phyloP scores from a whole-genome alignment of 1,140 invertebrate species.

The Ceratoteleas bidentatus region DNA sequence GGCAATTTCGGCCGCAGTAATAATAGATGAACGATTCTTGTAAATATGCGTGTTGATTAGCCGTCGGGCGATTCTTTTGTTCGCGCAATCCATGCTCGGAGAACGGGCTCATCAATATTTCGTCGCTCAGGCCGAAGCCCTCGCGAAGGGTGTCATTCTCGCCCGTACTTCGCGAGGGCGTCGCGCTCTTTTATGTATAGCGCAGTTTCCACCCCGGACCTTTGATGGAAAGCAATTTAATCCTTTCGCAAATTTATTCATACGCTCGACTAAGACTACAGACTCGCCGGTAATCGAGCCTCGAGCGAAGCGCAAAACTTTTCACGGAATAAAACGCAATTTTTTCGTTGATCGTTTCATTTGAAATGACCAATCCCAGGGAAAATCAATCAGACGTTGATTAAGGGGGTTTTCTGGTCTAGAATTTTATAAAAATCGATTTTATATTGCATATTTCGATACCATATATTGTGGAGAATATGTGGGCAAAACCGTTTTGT shows the following conservation, averaged over 20 bases:
- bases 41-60: constrained; percentile 47
- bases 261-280: too few relatives aligned
- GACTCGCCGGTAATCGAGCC: too few relatives aligned
- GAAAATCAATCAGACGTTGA: too few relatives aligned
- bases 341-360: too few relatives aligned
- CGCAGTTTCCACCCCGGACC: constrained; percentile 35
- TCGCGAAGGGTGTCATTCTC: constrained; percentile 40
- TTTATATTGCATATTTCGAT: too few relatives aligned
- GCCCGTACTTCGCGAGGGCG: constrained; percentile 36
- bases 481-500: too few relatives aligned
- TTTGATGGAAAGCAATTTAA: constrained; percentile 59
- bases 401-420: too few relatives aligned
- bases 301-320: too few relatives aligned
- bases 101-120: constrained; percentile 63
- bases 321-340: too few relatives aligned
- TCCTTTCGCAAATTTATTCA: constrained; percentile 50
- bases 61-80: constrained; percentile 47
- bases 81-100: constrained; percentile 22
- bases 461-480: too few relatives aligned
- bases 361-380: too few relatives aligned
- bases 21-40: constrained; percentile 21
- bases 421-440: too few relatives aligned
- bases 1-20: constrained; percentile 1
- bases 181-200: constrained; percentile 47
- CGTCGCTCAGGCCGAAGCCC: constrained; percentile 46